These are phyloP conservation scores for Drosophila sulfurigaster DNA, from an alignment of 1,140 invertebrate genomes.

Conservation along the genomic window DNA sequence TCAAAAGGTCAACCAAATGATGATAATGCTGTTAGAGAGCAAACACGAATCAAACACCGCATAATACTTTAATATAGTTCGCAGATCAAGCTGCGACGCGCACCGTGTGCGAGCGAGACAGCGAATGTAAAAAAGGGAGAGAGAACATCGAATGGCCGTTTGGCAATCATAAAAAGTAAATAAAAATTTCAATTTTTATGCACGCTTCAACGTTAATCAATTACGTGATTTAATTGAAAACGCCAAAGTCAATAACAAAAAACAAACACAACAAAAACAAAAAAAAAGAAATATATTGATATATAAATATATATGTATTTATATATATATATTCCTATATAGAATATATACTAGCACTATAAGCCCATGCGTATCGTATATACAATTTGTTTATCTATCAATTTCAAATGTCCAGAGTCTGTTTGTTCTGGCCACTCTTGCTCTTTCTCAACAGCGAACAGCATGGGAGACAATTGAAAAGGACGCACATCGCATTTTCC, in stretches of 20 bases:
- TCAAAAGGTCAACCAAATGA: no score
- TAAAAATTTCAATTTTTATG: conserved; percentile 73
- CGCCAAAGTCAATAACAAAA: conserved; percentile 70
- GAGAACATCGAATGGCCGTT: conserved; percentile 11
- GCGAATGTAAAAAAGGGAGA: neutral
- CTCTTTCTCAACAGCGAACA: neutral
- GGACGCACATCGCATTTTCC: conserved; percentile 8
- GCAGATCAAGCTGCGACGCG: neutral
- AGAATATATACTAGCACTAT: neutral
- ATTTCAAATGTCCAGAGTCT: conserved; percentile 63
- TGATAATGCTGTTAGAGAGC: neutral
- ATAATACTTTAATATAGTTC: conserved; percentile 1
- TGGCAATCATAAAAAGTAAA: conserved; percentile 75
- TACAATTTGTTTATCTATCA: conserved; percentile 69
- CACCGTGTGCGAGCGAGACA: neutral
- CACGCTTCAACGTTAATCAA: conserved; percentile 71
- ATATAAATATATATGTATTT: conserved; percentile 20
- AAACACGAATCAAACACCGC: neutral
- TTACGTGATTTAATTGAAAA: conserved; percentile 82
- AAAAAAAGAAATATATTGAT: conserved; percentile 5
- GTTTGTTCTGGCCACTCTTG: conserved; percentile 30
- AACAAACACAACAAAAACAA: conserved; percentile 37
- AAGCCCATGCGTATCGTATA: conserved; percentile 14
- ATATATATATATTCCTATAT: conserved; percentile 36
- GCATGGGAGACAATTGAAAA: conserved; percentile 19